Evolutionary conservation across 2,113 vertebrate genomes (phyloP).

Genomic region (Aphelocoma coerulescens): DNA sequence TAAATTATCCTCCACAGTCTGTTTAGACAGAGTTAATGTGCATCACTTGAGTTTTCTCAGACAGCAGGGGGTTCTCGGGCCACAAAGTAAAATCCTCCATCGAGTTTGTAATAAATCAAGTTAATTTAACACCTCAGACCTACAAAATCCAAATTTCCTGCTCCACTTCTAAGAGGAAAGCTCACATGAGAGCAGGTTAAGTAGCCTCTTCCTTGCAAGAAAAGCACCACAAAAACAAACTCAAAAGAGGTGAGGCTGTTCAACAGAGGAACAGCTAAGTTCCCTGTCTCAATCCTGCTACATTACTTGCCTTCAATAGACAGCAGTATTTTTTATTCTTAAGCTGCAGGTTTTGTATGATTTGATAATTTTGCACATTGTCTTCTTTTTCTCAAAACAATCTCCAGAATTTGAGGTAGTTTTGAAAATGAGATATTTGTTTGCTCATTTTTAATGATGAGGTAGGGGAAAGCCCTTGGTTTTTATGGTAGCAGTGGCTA

Average conservation of each 20-base stretch:
- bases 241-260: background rate
- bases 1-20: background rate
- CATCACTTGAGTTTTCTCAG: constrained; percentile 6
- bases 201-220: background rate
- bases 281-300: background rate
- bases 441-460: background rate
- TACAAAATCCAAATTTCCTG: background rate
- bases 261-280: background rate
- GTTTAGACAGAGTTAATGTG: background rate
- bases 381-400: background rate
- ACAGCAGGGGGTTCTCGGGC: background rate
- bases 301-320: background rate
- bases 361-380: background rate
- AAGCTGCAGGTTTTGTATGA: background rate
- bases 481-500: background rate
- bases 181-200: background rate
- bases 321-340: background rate
- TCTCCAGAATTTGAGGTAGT: background rate
- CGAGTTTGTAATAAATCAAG: background rate
- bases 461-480: background rate
- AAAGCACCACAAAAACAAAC: background rate
- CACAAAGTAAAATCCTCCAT: background rate
- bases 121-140: constrained; percentile 3
- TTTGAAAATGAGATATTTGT: background rate
- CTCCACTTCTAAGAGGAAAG: background rate